Conservation (phyloP, 1,140 invertebrate genomes). For the Phenacoccus solenopsis region DNA sequence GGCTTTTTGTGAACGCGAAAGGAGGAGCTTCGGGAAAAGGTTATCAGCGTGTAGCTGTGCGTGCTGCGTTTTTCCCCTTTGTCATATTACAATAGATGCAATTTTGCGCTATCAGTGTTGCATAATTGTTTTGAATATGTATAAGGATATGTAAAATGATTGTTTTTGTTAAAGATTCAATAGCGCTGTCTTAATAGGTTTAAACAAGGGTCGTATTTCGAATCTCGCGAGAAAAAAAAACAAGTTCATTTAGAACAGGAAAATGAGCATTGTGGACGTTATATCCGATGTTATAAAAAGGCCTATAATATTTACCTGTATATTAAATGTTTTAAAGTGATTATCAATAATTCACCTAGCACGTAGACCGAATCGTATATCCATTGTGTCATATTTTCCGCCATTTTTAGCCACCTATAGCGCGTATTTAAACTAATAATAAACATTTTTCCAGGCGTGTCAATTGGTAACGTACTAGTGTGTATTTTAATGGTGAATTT, state of each 20-base stretch:
- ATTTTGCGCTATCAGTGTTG: not conserved
- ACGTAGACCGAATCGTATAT: too few species aligned
- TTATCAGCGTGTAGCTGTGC: not conserved
- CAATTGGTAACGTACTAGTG: not conserved
- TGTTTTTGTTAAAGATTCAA: too few species aligned
- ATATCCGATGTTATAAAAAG: too few species aligned
- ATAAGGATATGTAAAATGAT: not conserved
- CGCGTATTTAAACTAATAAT: not conserved
- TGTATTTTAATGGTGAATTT: not conserved
- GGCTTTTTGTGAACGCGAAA: not conserved
- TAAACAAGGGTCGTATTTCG: too few species aligned
- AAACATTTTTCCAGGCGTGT: constrained; percentile 1
- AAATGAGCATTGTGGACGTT: too few species aligned
- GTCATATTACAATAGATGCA: not conserved
- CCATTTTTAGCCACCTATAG: not conserved
- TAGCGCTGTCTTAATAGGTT: too few species aligned
- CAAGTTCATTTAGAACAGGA: too few species aligned
- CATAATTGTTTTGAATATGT: not conserved
- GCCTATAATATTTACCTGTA: too few species aligned
- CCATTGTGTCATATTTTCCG: not conserved
- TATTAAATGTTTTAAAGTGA: too few species aligned
- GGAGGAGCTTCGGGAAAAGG: constrained; percentile 7
- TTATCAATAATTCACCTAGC: too few species aligned
- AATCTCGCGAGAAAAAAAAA: too few species aligned
- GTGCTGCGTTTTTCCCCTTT: not conserved